Percentiles rank a stretch among this genome's conserved stretches.
Conservation (phyloP, 1,140 invertebrate species). For the Hylyphantes graminicola region DNA sequence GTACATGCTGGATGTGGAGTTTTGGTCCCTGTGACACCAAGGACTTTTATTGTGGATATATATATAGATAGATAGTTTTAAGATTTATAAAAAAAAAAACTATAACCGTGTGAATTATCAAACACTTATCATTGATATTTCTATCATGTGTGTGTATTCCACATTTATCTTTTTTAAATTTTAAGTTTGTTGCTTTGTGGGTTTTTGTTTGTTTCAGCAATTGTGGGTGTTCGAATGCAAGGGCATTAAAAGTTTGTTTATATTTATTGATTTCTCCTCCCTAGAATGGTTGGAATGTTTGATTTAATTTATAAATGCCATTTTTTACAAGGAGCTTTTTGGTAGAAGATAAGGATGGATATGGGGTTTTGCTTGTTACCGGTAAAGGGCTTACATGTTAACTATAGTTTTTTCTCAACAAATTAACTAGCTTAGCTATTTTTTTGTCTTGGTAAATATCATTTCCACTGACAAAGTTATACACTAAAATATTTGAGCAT, state of each 20-base stretch:
- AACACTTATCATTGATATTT: too few relatives aligned
- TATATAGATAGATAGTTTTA: too few relatives aligned
- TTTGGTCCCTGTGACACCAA: conserved; percentile 3
- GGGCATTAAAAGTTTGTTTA: conserved; percentile 40
- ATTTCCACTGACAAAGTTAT: too few relatives aligned
- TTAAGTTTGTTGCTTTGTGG: conserved; percentile 9
- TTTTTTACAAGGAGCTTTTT: conserved; percentile 3
- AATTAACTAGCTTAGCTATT: too few relatives aligned
- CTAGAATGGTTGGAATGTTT: conserved; percentile 25
- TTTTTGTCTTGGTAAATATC: too few relatives aligned
- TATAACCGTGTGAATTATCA: too few relatives aligned
- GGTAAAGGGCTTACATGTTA: too few relatives aligned
- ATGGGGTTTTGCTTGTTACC: not conserved
- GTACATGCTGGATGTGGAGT: conserved; percentile 51
- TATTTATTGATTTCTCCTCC: conserved; percentile 51
- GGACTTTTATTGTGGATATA: conserved; percentile 15
- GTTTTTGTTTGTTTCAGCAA: conserved; percentile 46
- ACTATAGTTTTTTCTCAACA: too few relatives aligned
- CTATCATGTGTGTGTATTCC: conserved; percentile 17
- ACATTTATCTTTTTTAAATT: conserved; percentile 18
- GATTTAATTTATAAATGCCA: conserved; percentile 47
- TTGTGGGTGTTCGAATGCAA: conserved; percentile 35
- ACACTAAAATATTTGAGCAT: too few relatives aligned
- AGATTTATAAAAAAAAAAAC: too few relatives aligned
- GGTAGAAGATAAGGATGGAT: not conserved